Percentiles rank a stretch among this genome's conserved stretches.
These are phyloP conservation scores for Knipowitschia caucasica DNA, from an alignment of 2,797 vertebrate genomes.

Conservation along the genomic window DNA sequence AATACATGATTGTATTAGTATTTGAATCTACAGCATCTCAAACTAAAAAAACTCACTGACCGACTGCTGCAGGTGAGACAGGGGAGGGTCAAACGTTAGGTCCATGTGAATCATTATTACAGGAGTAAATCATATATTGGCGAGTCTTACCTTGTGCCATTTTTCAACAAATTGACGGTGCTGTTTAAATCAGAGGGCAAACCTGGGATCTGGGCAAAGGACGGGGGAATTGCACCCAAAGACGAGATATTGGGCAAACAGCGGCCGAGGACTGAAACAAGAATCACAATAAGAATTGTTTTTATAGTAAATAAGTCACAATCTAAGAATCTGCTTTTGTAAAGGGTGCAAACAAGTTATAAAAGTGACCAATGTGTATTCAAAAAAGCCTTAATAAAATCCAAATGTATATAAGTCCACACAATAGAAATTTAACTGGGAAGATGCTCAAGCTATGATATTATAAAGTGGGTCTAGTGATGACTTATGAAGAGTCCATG, in stretches of 20 bases:
- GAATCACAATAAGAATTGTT: too few relatives aligned
- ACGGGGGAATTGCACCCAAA: slow-evolving; percentile 9
- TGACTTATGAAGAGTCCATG: too few relatives aligned
- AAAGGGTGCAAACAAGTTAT: too few relatives aligned
- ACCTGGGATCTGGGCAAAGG: slow-evolving; percentile 40
- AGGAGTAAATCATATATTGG: background rate
- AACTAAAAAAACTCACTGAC: slow-evolving; percentile 51
- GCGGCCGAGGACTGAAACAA: slow-evolving; percentile 75
- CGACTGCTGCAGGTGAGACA: slow-evolving; percentile 51
- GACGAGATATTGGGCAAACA: slow-evolving; percentile 67
- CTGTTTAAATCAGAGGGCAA: slow-evolving; percentile 39
- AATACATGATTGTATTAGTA: slow-evolving; percentile 8
- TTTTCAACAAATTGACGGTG: slow-evolving; percentile 49
- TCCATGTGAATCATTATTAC: background rate
- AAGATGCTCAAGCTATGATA: too few relatives aligned
- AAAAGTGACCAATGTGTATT: too few relatives aligned
- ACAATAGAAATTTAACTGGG: too few relatives aligned
- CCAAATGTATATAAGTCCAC: too few relatives aligned
- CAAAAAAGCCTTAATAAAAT: too few relatives aligned
- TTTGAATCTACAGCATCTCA: slow-evolving; percentile 1
- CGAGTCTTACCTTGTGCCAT: slow-evolving; percentile 72
- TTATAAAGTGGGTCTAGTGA: too few relatives aligned
- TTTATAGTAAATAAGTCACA: too few relatives aligned
- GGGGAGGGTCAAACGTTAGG: slow-evolving; percentile 28
- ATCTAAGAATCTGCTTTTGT: too few relatives aligned